Percentiles rank a stretch among this genome's conserved stretches.
Evolutionary conservation across 2,888 invertebrate genomes (phyloP).

Genomic region (Zygogramma bicolorata): DNA sequence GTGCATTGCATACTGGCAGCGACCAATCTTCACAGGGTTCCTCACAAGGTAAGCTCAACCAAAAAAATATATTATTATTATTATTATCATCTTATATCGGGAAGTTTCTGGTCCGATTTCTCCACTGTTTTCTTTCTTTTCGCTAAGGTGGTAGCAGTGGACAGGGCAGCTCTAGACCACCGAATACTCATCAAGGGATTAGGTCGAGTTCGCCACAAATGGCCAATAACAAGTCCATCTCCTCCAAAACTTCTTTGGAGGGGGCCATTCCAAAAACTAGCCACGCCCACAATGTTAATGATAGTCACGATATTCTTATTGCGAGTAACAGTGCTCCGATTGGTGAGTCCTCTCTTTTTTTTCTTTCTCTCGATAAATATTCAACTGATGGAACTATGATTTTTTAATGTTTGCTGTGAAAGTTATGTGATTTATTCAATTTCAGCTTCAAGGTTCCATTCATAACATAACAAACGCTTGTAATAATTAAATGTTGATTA

Average conservation of each 20-base stretch:
- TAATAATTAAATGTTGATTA: not conserved
- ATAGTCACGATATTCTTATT: slow-evolving; percentile 52
- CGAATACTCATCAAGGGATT: slow-evolving; percentile 42
- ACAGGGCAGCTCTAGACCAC: slow-evolving; percentile 43
- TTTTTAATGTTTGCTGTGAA: too few relatives aligned
- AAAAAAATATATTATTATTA: too few relatives aligned
- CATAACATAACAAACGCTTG: not conserved
- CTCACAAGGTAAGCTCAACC: slow-evolving; percentile 42
- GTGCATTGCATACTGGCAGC: slow-evolving; percentile 41
- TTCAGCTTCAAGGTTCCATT: not conserved
- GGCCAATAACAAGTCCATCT: slow-evolving; percentile 34
- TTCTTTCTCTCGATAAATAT: too few relatives aligned
- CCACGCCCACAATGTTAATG: slow-evolving; percentile 50
- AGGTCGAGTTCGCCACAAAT: slow-evolving; percentile 37
- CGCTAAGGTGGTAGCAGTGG: slow-evolving; percentile 35
- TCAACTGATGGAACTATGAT: too few relatives aligned
- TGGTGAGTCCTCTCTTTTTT: slow-evolving; percentile 45
- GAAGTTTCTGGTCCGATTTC: too few relatives aligned
- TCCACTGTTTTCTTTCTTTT: not conserved
- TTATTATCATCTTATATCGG: too few relatives aligned
- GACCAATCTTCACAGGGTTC: slow-evolving; percentile 61
- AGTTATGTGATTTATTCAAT: not conserved
- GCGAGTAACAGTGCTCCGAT: slow-evolving; percentile 51
- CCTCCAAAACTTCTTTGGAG: slow-evolving; percentile 47
- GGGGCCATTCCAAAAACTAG: slow-evolving; percentile 45